Evolutionary conservation across 2,113 vertebrate genomes (phyloP), one percentile per base, ranked within the genome.

Genomic region (Caranx ignobilis): DNA sequence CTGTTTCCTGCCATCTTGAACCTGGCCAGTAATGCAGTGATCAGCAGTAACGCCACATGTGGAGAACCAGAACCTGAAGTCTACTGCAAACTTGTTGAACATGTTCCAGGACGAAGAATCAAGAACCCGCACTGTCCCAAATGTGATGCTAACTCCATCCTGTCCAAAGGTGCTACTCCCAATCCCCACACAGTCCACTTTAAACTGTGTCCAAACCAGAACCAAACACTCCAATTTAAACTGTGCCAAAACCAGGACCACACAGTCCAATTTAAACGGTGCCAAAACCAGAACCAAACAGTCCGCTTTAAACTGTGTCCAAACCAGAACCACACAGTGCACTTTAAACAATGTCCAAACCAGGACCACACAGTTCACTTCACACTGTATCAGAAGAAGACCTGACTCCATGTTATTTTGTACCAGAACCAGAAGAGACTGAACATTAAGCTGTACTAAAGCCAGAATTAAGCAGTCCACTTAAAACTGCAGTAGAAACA

Each of bases 11-110:
- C 98, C 69, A 99, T 99, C 85, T 84, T 99, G 79, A 99, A 99
- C 83, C 89, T 99, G 81, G 97, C 97, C 91, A 97, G 95, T 89
- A 97, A 97, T 2, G 95, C 98, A 2, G 90, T 95, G 72, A 97
- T 99, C 89, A 94, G 90, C 67, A 94, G 96, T 84, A 99, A 99
- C 0, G 98, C 98, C 0, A 99, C 98, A 0, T 99, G 98, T 0
- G 98, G 98, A 0, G 96, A 98, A 50, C 93, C 93, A 6, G 93
- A 94, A 32, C 96, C 96, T 0, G 97, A 99, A 84, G 97, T 97
- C 93, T 99, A 96, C 94, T 99, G 98, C 85, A 99, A 99, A 50
- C 95, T 99, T 16, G 98, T 99, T 54, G 98, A 99, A 37, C 98
- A 99, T 0, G 98, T 99, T 18, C 97, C 97, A 0, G 96, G 97